Conservation (phyloP, 2,113 vertebrate genomes). For the Eupsittula cactorum region DNA sequence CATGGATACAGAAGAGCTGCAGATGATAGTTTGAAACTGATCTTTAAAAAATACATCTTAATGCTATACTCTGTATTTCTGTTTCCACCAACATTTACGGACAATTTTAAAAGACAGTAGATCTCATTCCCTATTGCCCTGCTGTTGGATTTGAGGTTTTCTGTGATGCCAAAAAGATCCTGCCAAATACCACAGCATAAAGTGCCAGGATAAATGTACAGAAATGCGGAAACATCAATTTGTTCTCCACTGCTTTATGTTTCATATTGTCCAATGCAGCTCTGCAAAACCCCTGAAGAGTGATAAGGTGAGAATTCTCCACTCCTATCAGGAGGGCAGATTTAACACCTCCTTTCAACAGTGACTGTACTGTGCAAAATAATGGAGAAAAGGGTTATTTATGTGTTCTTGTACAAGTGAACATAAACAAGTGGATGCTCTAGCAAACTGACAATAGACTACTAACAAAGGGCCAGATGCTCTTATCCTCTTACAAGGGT, state of each 20-base stretch:
- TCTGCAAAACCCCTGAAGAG: neutral
- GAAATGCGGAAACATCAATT: neutral
- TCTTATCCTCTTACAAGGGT: slow-evolving; percentile 27
- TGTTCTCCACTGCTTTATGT: neutral
- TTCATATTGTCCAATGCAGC: neutral
- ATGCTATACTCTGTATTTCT: neutral
- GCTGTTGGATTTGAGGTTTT: neutral
- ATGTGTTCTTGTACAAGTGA: neutral
- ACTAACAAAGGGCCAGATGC: slow-evolving; percentile 43
- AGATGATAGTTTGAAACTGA: neutral
- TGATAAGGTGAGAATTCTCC: neutral
- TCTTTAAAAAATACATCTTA: neutral
- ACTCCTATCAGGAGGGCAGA: neutral
- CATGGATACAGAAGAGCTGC: neutral
- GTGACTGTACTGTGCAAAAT: neutral
- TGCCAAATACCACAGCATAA: neutral
- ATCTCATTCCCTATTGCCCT: neutral
- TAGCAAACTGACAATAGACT: neutral
- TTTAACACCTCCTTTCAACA: neutral
- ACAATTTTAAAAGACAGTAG: neutral
- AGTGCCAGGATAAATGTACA: neutral
- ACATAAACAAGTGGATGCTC: slow-evolving; percentile 1
- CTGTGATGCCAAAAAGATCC: neutral
- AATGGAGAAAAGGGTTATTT: neutral
- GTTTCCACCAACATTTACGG: neutral